Base-by-base conservation (phyloP, 1,140 invertebrate species). In the Bombus polaris region DNA sequence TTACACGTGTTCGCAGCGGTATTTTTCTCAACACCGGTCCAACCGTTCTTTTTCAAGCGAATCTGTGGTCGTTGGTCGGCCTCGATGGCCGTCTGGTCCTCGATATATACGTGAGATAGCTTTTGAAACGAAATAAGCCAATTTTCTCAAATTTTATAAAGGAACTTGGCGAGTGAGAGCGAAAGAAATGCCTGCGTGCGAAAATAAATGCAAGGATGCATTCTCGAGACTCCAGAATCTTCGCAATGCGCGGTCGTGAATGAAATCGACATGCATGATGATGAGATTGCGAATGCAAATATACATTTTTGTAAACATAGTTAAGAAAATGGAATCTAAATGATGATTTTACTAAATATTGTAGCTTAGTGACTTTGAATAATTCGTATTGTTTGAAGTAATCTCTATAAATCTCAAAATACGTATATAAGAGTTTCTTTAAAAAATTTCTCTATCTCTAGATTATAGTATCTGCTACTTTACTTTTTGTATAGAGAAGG, bases 1-100 rank as follows among this genome's bases (percentile, higher is more conserved):
- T 88, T 87, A 83, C 92, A 93, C 88, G 89, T 91, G 90, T 90
- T 91, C 85, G 85, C 87, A 71, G 87, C 83, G 87, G 89, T 92
- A 89, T 90, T 89, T 92, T 92, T 92, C 86, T 57, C 70, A 79
- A 81, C 76, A 77, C 81, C 75, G 25, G 83, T 85, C 73, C 81
- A 84, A 76, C 82, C 81, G 76, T 70, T 32, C 32, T 79, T 78
- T 88, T 85, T 70, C 39, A 44, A 53, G 3, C 22, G 28, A 68
- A 44, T 76, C 44, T 83, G 74, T 47, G 82, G 59, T 76, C 44
- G 86, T 86, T 83, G 76, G 86, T 85, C 76, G 74, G 13, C 32
- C 35, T 39, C 32, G 84, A 65, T 57, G 5, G 32, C n/a, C 66
- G n/a, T 32, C 22, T 32, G 32, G 6, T 37, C 2, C 22, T n/a